Conservation (phyloP, 2,113 vertebrate genomes). For the Prietella phreatophila region DNA sequence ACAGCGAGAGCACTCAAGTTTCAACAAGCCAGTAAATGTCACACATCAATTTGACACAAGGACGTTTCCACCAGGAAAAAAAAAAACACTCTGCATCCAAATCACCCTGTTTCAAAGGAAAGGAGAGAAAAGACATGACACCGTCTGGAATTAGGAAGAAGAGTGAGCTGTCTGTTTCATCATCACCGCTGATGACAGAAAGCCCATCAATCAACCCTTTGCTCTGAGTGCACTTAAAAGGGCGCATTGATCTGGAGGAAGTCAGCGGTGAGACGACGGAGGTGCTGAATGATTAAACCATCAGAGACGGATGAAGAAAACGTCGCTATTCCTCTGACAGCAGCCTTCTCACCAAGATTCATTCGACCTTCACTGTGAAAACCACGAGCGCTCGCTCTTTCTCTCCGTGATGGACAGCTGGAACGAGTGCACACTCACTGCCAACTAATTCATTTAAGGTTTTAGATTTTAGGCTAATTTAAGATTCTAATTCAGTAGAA, state of each 20-base stretch:
- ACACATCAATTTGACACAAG: constrained; percentile 19
- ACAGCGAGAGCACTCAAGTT: neutral
- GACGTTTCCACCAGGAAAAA: neutral
- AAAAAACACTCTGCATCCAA: constrained; percentile 16
- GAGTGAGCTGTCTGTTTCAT: constrained; percentile 13
- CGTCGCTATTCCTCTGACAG: constrained; percentile 12
- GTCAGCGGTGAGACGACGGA: constrained; percentile 21
- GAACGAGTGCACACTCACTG: neutral
- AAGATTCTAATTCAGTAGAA: neutral
- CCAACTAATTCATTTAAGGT: no score
- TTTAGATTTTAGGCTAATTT: no score
- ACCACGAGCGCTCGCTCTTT: neutral
- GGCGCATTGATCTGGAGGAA: constrained; percentile 21
- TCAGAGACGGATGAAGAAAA: constrained; percentile 22
- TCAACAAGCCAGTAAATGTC: constrained; percentile 25
- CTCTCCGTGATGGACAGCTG: neutral
- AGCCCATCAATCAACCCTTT: constrained; percentile 22
- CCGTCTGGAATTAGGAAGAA: neutral
- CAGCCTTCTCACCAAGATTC: neutral
- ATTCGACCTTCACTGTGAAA: neutral
- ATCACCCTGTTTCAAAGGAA: neutral
- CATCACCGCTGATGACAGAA: constrained; percentile 18
- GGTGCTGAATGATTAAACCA: constrained; percentile 33
- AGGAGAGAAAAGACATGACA: constrained; percentile 9
- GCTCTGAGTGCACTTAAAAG: constrained; percentile 30